Evolutionary conservation across 2,888 invertebrate genomes (phyloP), one percentile per base, ranked within the genome.

Genomic region (Metopia argyrocephala): DNA sequence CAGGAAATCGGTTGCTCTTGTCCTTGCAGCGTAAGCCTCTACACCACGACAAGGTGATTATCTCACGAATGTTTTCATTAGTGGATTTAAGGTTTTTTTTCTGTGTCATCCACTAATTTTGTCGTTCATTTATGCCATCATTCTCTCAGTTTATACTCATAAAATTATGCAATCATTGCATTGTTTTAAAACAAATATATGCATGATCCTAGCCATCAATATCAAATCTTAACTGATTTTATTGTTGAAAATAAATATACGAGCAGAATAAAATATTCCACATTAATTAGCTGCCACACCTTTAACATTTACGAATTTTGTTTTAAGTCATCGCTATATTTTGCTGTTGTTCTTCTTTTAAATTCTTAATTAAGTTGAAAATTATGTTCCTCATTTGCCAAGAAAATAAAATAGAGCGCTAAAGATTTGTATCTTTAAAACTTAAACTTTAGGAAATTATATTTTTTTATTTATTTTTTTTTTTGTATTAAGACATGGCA

Each of bases 401-500:
- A 61, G 54, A 66, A 61, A 71, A 56, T 57, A 68, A 78, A 74
- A 15, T 56, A 73, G 62, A 74, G 62, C 68, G 50, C 73, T 48
- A 68, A 64, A 68, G 78, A 74, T 78, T 50, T 45, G 38, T 64
- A 78, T 74, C 78, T 68, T 59, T 50, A 52, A 48, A 54, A 15
- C 9, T 18, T 57, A 71, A 71, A 66, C 46, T 27, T n/a, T 9
- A n/a, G n/a, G n/a, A 46, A 56, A 69, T 59, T 69, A 69, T 28
- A 25, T 4, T 38, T 38, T 38, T 15, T 38, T 9, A 38, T n/a
- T n/a, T n/a, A n/a, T n/a, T n/a, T n/a, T n/a, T n/a, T n/a, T n/a
- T n/a, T n/a, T n/a, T n/a, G n/a, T n/a, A n/a, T n/a, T n/a, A n/a
- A n/a, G n/a, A 38, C 9, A 38, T 12, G 38, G 38, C 38, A 12